Evolutionary conservation across 2,888 invertebrate species (phyloP), one percentile per base, ranked within the genome.

Genomic region (Polydrusus pterygomalis): DNA sequence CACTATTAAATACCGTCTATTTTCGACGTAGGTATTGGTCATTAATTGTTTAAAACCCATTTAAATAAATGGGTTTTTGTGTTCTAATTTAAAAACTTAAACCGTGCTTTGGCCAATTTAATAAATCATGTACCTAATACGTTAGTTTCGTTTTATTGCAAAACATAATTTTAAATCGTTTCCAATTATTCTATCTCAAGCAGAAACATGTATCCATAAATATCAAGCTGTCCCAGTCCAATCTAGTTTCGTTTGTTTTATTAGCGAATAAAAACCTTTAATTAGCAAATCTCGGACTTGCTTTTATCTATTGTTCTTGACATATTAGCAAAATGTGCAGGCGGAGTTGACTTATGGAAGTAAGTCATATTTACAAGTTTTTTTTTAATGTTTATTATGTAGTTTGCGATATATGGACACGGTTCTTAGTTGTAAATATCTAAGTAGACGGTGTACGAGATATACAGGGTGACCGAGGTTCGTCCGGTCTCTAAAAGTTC

Each of bases 231-330:
- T 56, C 56, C 5, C 11, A 11, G 7, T 30, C 56, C 56, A n/a
- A 13, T 30, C 56, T 56, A 56, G 56, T 56, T 56, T 30, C 30
- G 30, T 56, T 56, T 56, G 56, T 56, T 56, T 56, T 56, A 56
- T 30, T 56, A 30, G 15, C 30, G 13, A 18, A 56, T 56, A 56
- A 56, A 56, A 56, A 56, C 15, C n/a, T 56, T 25, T 56, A 56
- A 56, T 56, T 56, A 56, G 56, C n/a, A 56, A 56, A 56, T 30
- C 30, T 30, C 56, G n/a, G 13, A 13, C 30, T 13, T 13, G 30
- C 56, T 56, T 25, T 30, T 30, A 30, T 9, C 30, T 56, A 56
- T 54, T 54, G 54, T 54, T 54, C 54, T 54, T 54, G 54, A 54
- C 54, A 54, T 56, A 56, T 56, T 56, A 56, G 30, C 56, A 30